phyloP scores from a whole-genome alignment of 2,797 vertebrate species.

The Acipenser oxyrinchus region DNA sequence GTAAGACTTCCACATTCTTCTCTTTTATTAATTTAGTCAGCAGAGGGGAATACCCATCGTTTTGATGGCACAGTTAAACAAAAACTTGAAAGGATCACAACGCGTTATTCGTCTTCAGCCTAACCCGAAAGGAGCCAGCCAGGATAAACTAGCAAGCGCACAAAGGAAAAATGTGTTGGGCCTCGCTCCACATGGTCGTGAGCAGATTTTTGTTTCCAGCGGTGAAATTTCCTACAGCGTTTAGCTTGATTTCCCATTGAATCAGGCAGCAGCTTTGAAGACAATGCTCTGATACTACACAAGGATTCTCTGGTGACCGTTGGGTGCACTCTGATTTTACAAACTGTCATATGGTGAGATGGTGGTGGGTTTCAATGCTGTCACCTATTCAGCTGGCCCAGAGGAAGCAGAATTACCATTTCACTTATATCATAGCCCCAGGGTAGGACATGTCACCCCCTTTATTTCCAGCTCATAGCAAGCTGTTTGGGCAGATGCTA shows the following conservation, averaged over 20 bases:
- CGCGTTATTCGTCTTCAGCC: neutral
- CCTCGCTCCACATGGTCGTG: neutral
- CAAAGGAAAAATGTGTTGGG: neutral
- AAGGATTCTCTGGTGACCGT: slow-evolving; percentile 38
- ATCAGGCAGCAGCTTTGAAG: slow-evolving; percentile 20
- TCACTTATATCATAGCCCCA: slow-evolving; percentile 64
- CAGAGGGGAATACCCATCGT: neutral
- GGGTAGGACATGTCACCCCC: slow-evolving; percentile 68
- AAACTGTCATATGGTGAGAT: slow-evolving; percentile 73
- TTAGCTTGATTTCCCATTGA: slow-evolving; percentile 17
- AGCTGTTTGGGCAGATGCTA: slow-evolving; percentile 91
- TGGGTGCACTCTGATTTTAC: slow-evolving; percentile 56
- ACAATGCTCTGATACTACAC: slow-evolving; percentile 49
- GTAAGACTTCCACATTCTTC: too few species aligned
- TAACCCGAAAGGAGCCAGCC: neutral
- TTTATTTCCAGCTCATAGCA: slow-evolving; percentile 72
- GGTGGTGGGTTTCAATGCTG: slow-evolving; percentile 60
- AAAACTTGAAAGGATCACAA: slow-evolving; percentile 3
- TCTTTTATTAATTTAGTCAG: neutral
- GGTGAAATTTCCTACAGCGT: slow-evolving; percentile 9
- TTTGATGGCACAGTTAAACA: neutral
- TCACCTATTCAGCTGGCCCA: slow-evolving; percentile 58
- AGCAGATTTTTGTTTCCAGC: neutral
- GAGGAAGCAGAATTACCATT: slow-evolving; percentile 71
- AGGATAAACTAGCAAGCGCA: slow-evolving; percentile 2